Evolutionary conservation across 2,888 invertebrate genomes (phyloP), one percentile per base, ranked within the genome.

Genomic region (Exocentrus adspersus): DNA sequence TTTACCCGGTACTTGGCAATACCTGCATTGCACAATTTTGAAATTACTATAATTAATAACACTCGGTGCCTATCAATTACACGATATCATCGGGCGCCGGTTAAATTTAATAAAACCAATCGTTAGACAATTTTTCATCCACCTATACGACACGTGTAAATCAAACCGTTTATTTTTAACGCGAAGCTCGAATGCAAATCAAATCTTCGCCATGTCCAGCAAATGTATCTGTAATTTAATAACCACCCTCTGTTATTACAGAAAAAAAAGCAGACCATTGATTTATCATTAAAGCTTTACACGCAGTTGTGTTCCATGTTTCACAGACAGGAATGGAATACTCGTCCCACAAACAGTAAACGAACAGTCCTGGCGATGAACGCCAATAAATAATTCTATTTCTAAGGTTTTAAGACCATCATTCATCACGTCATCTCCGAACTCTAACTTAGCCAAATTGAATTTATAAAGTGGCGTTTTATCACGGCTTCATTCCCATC

Each of bases 401-500:
- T 53, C 43, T 43, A 43, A 28, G 43, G 17, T 54, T 43, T 42
- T 54, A 54, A n/a, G 16, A 43, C 16, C 41, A 54, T 54, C 54
- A 43, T 54, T 54, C 56, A 57, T 46, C 46, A 21, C 30, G 20
- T 14, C 7, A 32, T 46, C 46, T 20, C 30, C 32, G 46, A 57
- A 57, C 46, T 57, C 20, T 57, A 46, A 46, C 57, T 57, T 57
- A 20, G 45, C 16, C 19, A 57, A 57, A 57, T 57, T 57, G 57
- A 57, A 57, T 57, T 57, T 46, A 57, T 57, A 57, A 57, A 57
- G 57, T 46, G 57, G 46, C 57, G 12, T 46, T 57, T 32, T 57
- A 57, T 46, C 57, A 54, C 24, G 53, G 53, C 53, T 41, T 41
- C 41, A 41, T 41, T 53, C 53, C 12, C 53, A 41, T 41, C 24